Evolutionary conservation across 2,888 invertebrate species (phyloP).

Genomic region (Cheilosia scutellata): DNA sequence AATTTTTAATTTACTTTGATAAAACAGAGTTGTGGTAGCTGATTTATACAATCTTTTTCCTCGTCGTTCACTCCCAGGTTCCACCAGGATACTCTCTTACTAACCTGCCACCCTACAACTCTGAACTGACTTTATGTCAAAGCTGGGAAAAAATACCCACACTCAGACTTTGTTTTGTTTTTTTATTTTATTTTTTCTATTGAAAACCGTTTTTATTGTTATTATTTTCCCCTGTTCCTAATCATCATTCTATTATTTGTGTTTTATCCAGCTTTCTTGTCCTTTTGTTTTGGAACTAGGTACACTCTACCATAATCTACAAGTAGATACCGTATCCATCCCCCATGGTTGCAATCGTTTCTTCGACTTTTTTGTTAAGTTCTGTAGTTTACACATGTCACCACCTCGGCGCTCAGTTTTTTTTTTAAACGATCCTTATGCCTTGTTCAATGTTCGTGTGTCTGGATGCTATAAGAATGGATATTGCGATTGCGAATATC

Average conservation of each 20-base stretch:
- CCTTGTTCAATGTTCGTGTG: neutral
- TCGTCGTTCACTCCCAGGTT: neutral
- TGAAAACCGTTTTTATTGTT: conserved; percentile 41
- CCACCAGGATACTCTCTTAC: conserved; percentile 22
- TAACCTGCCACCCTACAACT: neutral
- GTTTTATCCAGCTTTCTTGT: conserved; percentile 3
- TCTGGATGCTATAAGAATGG: conserved; percentile 15
- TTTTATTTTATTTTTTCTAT: conserved; percentile 17
- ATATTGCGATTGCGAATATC: conserved; percentile 36
- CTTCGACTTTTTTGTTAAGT: conserved; percentile 8
- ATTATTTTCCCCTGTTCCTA: conserved; percentile 57
- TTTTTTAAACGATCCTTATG: neutral
- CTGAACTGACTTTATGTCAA: conserved; percentile 21
- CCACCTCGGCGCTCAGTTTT: conserved; percentile 27
- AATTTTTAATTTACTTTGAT: conserved; percentile 75
- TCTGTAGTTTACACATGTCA: conserved; percentile 37
- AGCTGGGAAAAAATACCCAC: conserved; percentile 33
- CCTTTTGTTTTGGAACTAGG: conserved; percentile 6
- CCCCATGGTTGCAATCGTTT: neutral
- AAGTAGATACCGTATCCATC: neutral
- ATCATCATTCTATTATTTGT: conserved; percentile 70
- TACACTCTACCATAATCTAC: neutral
- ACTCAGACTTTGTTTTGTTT: conserved; percentile 17
- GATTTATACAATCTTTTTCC: conserved; percentile 59
- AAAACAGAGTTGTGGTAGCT: conserved; percentile 70